These are phyloP conservation scores for Meteorus cinctellus DNA, from an alignment of 2,888 invertebrate species.

Conservation along the genomic window DNA sequence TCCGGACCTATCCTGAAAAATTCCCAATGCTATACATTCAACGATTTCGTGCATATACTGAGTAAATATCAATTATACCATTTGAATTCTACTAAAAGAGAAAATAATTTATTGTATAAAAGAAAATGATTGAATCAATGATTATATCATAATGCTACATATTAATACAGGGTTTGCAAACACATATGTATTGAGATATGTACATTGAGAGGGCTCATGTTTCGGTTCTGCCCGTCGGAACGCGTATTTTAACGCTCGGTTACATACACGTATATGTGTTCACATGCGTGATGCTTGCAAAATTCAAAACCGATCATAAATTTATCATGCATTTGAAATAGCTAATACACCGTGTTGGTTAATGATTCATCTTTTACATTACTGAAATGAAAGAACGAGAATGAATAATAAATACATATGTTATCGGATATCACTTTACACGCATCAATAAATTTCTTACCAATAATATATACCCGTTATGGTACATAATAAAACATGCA, in stretches of 20 bases:
- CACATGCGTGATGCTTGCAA: constrained; percentile 33
- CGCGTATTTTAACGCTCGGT: constrained; percentile 48
- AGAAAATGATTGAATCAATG: neutral
- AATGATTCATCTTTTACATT: constrained; percentile 19
- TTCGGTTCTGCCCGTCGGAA: constrained; percentile 48
- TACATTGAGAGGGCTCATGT: neutral
- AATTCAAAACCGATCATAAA: constrained; percentile 48
- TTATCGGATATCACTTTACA: neutral
- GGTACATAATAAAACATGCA: neutral
- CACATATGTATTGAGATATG: constrained; percentile 1
- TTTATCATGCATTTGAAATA: constrained; percentile 45
- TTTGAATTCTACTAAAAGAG: neutral
- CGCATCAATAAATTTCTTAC: neutral
- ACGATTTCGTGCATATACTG: too few relatives aligned
- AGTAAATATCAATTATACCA: too few relatives aligned
- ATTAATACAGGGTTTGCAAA: neutral
- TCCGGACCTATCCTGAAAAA: too few relatives aligned
- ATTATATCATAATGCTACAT: neutral
- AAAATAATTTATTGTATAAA: neutral
- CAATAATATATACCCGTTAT: neutral
- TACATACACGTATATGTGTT: constrained; percentile 46
- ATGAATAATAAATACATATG: neutral
- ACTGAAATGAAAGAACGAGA: neutral
- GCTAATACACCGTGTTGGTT: neutral
- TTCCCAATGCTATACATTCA: too few relatives aligned